Evolutionary conservation across 2,797 vertebrate species (phyloP).

Genomic region (Pempheris klunzingeri): DNA sequence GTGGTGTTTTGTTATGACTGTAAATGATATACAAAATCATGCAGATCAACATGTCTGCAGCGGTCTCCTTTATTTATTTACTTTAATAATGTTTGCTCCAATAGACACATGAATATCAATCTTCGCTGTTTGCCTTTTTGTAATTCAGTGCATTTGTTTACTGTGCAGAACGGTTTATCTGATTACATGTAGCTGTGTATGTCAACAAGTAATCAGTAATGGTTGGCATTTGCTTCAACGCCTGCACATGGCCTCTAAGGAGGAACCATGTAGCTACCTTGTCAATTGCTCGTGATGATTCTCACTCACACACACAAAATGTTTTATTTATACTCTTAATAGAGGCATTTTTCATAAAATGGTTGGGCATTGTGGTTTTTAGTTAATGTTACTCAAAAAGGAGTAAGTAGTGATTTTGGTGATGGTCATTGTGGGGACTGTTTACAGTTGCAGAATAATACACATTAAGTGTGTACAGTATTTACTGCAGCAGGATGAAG

Average conservation of each 20-base stretch:
- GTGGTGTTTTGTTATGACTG: slow-evolving; percentile 33
- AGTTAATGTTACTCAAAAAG: background rate
- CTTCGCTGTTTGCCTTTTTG: slow-evolving; percentile 18
- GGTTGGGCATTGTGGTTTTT: background rate
- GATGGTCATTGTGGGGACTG: background rate
- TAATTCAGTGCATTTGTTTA: slow-evolving; percentile 10
- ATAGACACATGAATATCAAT: slow-evolving; percentile 16
- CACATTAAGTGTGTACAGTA: background rate
- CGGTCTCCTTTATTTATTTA: background rate
- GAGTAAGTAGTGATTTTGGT: background rate
- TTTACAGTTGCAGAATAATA: background rate
- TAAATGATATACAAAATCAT: slow-evolving; percentile 45
- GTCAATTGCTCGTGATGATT: too few species aligned
- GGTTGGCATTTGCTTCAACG: background rate
- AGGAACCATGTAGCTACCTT: background rate
- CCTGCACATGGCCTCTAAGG: background rate
- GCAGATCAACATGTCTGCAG: slow-evolving; percentile 27
- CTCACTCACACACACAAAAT: too few species aligned
- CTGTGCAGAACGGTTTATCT: slow-evolving; percentile 19
- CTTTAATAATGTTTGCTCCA: slow-evolving; percentile 17
- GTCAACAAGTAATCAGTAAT: slow-evolving; percentile 23
- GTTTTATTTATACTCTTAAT: background rate
- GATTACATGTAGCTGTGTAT: slow-evolving; percentile 10
- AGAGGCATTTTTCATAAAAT: background rate
- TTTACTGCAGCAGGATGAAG: background rate